A percentile compares a stretch with the other conserved stretches of the same genome.
phyloP scores from a whole-genome alignment of 2,113 vertebrate species.

The Psittacara wagleri region DNA sequence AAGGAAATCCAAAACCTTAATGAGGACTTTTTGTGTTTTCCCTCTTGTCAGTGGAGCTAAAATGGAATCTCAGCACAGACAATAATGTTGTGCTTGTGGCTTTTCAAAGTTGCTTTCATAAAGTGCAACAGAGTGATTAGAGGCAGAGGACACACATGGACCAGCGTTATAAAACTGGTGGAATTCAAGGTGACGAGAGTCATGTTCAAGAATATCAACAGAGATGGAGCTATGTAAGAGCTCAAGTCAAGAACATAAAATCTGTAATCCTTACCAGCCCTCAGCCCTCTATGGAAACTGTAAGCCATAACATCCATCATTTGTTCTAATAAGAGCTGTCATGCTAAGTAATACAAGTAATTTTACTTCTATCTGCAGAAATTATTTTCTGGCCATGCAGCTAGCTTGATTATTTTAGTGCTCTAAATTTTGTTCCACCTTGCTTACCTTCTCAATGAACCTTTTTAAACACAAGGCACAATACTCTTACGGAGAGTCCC shows the following conservation, averaged over 20 bases:
- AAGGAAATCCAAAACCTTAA: neutral
- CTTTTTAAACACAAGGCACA: neutral
- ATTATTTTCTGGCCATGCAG: neutral
- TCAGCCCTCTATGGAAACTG: neutral
- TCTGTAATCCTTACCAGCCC: neutral
- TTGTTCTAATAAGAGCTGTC: neutral
- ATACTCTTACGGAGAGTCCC: neutral
- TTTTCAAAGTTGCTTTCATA: neutral
- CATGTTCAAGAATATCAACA: neutral
- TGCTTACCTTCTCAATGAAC: neutral
- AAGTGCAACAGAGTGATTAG: neutral
- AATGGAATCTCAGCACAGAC: neutral
- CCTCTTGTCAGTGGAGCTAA: neutral
- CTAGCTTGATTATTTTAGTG: neutral
- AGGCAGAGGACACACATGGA: neutral
- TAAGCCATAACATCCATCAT: neutral
- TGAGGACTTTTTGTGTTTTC: neutral
- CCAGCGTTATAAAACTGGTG: neutral
- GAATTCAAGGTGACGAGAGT: neutral
- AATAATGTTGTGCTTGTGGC: neutral
- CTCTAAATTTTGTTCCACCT: neutral
- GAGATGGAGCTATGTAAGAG: neutral
- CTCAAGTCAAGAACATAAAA: neutral
- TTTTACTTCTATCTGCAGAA: neutral
- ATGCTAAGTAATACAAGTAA: neutral